Evolutionary conservation across 1,140 invertebrate genomes (phyloP).

Genomic region (Bombus pascuorum): DNA sequence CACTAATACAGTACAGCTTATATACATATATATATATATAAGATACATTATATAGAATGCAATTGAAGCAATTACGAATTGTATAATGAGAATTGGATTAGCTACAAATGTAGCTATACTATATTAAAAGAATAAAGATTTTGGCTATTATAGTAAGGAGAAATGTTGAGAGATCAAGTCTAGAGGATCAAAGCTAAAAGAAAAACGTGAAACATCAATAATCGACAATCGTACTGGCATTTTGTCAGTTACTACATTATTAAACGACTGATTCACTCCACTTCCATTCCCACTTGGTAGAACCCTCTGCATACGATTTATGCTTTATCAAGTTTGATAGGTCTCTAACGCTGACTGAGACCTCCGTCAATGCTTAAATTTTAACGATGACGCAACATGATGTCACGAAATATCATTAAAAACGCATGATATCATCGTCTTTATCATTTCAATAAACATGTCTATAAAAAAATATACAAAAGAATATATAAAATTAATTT

Average conservation of each 20-base stretch:
- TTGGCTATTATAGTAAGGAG: too few species aligned
- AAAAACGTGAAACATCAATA: conserved; percentile 22
- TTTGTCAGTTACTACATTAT: conserved; percentile 46
- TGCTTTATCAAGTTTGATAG: conserved; percentile 55
- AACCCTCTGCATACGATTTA: conserved; percentile 47
- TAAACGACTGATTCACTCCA: conserved; percentile 51
- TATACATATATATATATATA: background rate
- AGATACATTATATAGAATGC: background rate
- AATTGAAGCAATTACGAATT: background rate
- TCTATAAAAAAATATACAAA: background rate
- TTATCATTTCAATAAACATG: background rate
- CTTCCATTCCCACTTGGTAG: conserved; percentile 53
- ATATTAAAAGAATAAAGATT: background rate
- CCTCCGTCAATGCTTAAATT: conserved; percentile 45
- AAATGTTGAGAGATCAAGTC: background rate
- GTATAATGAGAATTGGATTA: background rate
- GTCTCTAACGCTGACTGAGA: conserved; percentile 41
- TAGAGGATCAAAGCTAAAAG: background rate
- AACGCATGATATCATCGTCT: background rate
- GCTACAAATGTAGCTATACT: background rate
- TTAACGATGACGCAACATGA: conserved; percentile 41
- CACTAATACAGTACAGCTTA: too few species aligned
- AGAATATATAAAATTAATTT: background rate
- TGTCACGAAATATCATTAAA: conserved; percentile 1
- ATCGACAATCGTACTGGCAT: conserved; percentile 34